Percentiles rank a stretch among this genome's conserved stretches.
These are phyloP conservation scores for Pluvialis apricaria DNA, from an alignment of 2,113 vertebrate species.

Conservation along the genomic window DNA sequence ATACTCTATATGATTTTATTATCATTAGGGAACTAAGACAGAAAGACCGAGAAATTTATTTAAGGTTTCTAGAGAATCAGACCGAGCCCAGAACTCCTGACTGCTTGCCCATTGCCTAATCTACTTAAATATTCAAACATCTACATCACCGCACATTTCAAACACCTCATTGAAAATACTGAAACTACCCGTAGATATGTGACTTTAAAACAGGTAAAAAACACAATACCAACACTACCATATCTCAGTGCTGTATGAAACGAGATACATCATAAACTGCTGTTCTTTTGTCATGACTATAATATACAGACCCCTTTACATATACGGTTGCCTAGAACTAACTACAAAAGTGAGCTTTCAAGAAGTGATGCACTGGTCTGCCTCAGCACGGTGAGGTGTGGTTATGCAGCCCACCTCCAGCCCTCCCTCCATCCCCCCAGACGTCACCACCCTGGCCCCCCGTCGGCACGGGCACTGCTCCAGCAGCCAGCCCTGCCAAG, in stretches of 20 bases:
- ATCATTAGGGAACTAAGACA: neutral
- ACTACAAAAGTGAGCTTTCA: neutral
- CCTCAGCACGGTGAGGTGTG: neutral
- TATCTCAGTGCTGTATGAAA: neutral
- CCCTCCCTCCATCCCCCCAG: neutral
- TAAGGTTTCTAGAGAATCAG: neutral
- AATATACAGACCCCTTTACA: neutral
- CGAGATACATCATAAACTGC: rapidly evolving
- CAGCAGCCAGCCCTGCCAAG: neutral
- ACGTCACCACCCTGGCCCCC: neutral
- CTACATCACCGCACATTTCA: neutral
- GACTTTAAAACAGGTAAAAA: neutral
- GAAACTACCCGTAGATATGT: neutral
- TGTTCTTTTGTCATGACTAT: neutral
- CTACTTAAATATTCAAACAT: neutral
- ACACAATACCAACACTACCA: neutral
- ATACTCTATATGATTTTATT: neutral
- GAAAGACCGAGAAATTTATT: neutral
- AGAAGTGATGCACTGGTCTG: neutral
- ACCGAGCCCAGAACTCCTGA: neutral
- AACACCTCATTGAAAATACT: neutral
- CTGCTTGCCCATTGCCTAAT: neutral
- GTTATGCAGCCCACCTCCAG: neutral
- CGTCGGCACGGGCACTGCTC: rapidly evolving
- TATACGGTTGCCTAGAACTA: neutral